Evolutionary conservation across 2,113 vertebrate genomes (phyloP), one percentile per base, ranked within the genome.

Genomic region (Pangasianodon hypophthalmus): DNA sequence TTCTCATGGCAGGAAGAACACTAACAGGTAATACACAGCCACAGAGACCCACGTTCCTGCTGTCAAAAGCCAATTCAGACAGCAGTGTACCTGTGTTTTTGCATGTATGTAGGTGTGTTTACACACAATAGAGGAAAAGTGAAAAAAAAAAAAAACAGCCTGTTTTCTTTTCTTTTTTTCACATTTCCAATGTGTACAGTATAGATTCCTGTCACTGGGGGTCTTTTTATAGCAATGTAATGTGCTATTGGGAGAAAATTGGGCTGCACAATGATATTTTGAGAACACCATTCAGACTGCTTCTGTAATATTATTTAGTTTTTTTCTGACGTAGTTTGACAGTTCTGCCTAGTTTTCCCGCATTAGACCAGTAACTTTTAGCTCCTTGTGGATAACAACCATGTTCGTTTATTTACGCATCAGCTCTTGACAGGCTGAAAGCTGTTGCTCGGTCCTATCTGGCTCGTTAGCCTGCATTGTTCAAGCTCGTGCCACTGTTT

Each of bases 391-490:
- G 87, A 92, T 90, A 88, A 90, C 89, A 90, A 85, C 44, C 46
- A 60, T 58, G 67, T 86, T 92, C 88, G 87, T 93, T 91, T 93
- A 89, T 94, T 93, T 93, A 91, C 89, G 91, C 92, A 94, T 93
- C 92, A 91, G 91, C 89, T 60, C 19, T 54, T 64, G 89, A 90
- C 93, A 95, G 93, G 81, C 91, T 86, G 48, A 88, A 87, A 46
- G 67, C 52, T 60, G 67, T 64, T 71, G 79, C 75, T 90, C 82
- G 85, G 86, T 85, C 81, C 85, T 92, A 88, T 87, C 6, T 89
- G 69, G 84, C 87, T 91, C 93, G 91, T 93, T 93, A 91, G 88
- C 3, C 83, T 92, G 86, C 37, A 92, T 94, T 94, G 94, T 95
- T 93, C 90, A 83, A 87, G 91, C 81, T 86, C 21, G 50, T 84